phyloP scores from a whole-genome alignment of 2,888 invertebrate species.

The Nemotelus nigrinus region DNA sequence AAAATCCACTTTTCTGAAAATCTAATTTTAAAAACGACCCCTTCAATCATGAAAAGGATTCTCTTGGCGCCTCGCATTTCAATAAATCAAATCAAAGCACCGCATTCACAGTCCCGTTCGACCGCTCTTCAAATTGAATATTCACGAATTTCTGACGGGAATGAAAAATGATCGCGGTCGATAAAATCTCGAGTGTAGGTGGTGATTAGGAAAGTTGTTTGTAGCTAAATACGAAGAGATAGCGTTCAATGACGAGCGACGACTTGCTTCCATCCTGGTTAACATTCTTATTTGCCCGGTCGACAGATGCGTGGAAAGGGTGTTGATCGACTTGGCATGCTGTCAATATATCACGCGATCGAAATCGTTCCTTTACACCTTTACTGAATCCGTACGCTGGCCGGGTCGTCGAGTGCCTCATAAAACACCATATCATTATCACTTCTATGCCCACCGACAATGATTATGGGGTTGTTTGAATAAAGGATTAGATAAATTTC shows the following conservation, averaged over 20 bases:
- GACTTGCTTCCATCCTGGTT: conserved; percentile 28
- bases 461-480: conserved; percentile 46
- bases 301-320: conserved; percentile 42
- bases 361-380: background rate
- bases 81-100: too few species aligned
- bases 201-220: conserved; percentile 41
- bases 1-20: too few species aligned
- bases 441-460: conserved; percentile 41
- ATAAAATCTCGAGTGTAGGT: conserved; percentile 30
- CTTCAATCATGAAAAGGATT: too few species aligned
- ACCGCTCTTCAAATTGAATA: too few species aligned
- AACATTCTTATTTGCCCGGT: conserved; percentile 25
- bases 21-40: too few species aligned
- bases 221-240: background rate
- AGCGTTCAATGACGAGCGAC: background rate
- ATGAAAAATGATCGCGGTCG: background rate
- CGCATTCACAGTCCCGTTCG: too few species aligned
- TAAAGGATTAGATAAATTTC: conserved; percentile 41
- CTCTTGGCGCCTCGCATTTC: too few species aligned
- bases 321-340: conserved; percentile 30
- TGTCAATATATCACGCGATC: conserved; percentile 43
- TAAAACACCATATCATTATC: conserved; percentile 47
- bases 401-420: conserved; percentile 3
- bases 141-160: too few species aligned
- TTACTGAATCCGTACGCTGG: background rate